Base-by-base conservation (phyloP, 1,140 invertebrate genomes). In the Halyomorpha halys region DNA sequence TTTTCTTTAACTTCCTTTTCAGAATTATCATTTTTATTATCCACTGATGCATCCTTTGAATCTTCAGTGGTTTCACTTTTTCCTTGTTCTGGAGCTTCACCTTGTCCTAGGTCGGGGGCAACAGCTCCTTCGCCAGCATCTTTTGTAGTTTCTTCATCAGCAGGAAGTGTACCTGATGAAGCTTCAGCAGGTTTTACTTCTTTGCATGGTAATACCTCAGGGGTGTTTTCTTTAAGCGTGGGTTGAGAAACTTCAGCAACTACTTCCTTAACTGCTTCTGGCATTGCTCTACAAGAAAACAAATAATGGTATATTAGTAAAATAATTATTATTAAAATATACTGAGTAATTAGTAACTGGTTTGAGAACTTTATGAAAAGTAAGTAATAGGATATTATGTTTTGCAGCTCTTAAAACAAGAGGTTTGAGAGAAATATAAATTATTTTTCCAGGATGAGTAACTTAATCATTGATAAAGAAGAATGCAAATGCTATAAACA, bases 181-280 rank as follows among this genome's bases (percentile, higher is more conserved):
- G 53, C 53, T 25, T 56, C 53, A 21, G 18, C 53, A 25, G 53
- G 19, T 13, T 56, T 21, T 6, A 56, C 53, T 25, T 56, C 53
- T 25, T 56, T 56, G 15, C 19, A 23, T 25, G 53, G 53, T 15
- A 56, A 16, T 25, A 27, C 27, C 3, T 56, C 53, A 25, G 23
- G 18, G 21, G 53, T 5, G 11, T 56, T 25, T 15, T 56, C 53
- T 16, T 21, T 23, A 8, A 56, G 3, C 8, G 18, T n/a, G 27
- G 18, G 3, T 21, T 49, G 47, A 8, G 47, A 21, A 49, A 21
- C 21, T 49, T 49, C 47, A 11, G 47, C n/a, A 45, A 27, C 44
- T 16, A 30, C 27, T 51, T 65, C 64, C 27, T 66, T 61, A 16
- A 66, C 44, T 13, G 49, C 65, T 56, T 63, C 62, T 47, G 65